Conservation (phyloP, 2,888 invertebrate species). For the Gerris lacustris region DNA sequence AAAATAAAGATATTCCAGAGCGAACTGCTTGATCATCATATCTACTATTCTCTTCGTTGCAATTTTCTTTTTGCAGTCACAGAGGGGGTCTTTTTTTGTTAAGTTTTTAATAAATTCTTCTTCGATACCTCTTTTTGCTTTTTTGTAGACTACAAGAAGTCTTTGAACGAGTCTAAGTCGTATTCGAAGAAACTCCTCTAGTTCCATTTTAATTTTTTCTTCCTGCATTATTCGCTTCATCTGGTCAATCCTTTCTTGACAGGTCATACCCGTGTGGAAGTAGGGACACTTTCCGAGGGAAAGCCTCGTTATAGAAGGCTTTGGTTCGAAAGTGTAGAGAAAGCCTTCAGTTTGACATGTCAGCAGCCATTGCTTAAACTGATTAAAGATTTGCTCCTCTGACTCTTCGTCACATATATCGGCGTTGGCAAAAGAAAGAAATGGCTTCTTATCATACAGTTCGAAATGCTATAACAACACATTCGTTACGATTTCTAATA, state of each 20-base stretch:
- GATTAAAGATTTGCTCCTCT: neutral
- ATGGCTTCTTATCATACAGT: neutral
- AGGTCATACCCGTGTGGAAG: neutral
- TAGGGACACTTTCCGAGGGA: neutral
- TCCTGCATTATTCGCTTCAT: neutral
- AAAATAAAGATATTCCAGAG: neutral
- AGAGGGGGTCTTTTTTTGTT: neutral
- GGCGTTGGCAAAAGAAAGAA: neutral
- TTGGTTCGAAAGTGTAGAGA: conserved; percentile 1
- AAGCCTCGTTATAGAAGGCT: neutral
- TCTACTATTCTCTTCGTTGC: neutral
- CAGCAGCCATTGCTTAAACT: neutral
- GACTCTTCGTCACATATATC: neutral
- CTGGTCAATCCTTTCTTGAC: neutral
- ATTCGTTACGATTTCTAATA: too few relatives aligned
- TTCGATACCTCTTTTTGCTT: neutral
- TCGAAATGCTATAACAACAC: neutral
- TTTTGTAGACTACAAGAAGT: neutral
- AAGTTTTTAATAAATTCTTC: neutral
- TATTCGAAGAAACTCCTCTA: neutral
- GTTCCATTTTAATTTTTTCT: neutral
- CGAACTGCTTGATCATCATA: neutral
- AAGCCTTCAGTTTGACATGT: neutral
- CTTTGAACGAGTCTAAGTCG: neutral
- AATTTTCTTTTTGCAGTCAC: neutral